These are phyloP conservation scores for Leptopilina myrica DNA, from an alignment of 2,888 invertebrate species.

Conservation along the genomic window DNA sequence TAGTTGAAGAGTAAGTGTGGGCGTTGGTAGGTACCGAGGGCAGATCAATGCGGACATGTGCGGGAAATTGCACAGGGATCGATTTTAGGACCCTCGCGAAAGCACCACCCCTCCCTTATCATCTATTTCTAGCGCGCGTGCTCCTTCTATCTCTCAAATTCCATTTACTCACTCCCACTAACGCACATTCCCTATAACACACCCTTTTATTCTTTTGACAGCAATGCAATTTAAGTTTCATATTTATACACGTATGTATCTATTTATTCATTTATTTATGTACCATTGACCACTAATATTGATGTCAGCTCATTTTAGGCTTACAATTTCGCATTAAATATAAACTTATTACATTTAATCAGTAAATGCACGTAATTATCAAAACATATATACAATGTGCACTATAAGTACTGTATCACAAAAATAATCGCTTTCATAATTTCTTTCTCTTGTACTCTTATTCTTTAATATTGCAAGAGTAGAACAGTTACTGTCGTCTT, in stretches of 20 bases:
- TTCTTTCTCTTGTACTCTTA: no score
- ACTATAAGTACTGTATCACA: no score
- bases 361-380: no score
- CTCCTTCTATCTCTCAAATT: constrained; percentile 43
- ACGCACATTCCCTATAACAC: constrained; percentile 1
- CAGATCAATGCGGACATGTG: constrained; percentile 77
- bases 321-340: constrained; percentile 42
- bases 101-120: constrained; percentile 59
- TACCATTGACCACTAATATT: constrained; percentile 37
- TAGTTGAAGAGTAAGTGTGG: constrained; percentile 57
- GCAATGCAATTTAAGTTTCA: neutral
- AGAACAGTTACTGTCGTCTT: no score
- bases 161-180: constrained; percentile 36
- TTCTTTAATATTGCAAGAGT: no score
- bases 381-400: no score
- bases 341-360: no score
- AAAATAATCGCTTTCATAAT: no score
- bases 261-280: neutral
- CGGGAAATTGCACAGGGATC: constrained; percentile 76
- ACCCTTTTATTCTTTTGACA: constrained; percentile 41
- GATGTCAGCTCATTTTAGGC: constrained; percentile 41
- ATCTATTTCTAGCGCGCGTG: constrained; percentile 45
- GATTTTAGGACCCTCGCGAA: constrained; percentile 72
- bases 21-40: constrained; percentile 64
- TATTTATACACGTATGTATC: no score